Base-by-base conservation (phyloP, 92 coral and sea anemone genomes). In the Muricea muricata region DNA sequence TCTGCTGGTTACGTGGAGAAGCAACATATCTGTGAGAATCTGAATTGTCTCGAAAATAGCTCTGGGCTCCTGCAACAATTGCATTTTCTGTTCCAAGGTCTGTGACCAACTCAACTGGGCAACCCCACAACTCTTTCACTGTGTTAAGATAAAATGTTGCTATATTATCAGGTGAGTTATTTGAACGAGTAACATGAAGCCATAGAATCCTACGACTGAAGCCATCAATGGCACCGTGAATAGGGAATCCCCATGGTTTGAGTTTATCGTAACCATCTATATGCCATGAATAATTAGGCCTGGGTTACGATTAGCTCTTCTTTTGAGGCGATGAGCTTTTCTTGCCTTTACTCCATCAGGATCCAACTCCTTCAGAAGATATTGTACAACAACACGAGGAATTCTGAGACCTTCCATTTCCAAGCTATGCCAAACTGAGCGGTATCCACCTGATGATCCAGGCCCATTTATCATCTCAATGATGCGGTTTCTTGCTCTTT, bases 21-120 rank as follows among this genome's bases (percentile, higher is more conserved):
- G 93, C 76, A 74, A 91, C 89, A 30, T 83, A 87, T 68, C 89
- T 67, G 74, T 87, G 89, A 33, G 91, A 85, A 79, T 87, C 91
- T 31, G 78, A 46, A 68, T 86, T 83, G 75, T 90, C 90, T 54
- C 88, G 88, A 46, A 90, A 87, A 79, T 74, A 86, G 61, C 85
- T 76, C 52, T 90, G 91, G 39, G 87, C 87, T 24, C 89, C 73
- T 34, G 93, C 93, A 18, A 87, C 87, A 13, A 90, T 60, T 17
- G 90, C 90, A 77, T 86, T 90, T 83, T 90, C 89, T 28, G 93
- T 84, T 52, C 93, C 93, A 73, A 91, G 88, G 56, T 91, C 93
- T 21, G 93, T 87, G 31, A 91, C 73, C 71, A 90, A 40, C 65
- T 87, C 86, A 47, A 74, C 82, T 56, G 91, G 85, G 70, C 91